Conservation (phyloP, 2,113 vertebrate genomes). For the Salvelinus alpinus region DNA sequence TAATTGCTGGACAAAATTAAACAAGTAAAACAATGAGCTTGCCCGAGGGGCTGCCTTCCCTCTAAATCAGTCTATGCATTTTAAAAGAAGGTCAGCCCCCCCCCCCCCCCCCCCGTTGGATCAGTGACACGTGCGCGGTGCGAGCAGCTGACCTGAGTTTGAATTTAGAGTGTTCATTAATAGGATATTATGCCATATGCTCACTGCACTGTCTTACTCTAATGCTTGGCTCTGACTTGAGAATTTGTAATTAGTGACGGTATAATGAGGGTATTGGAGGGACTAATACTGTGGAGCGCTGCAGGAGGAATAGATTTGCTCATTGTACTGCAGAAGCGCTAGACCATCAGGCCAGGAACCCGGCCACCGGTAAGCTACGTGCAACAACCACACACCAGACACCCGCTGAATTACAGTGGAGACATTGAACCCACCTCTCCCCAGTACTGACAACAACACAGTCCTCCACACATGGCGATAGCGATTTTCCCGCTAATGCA, state of each 20-base stretch:
- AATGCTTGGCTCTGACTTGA: slow-evolving; percentile 95
- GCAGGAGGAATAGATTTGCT: slow-evolving; percentile 77
- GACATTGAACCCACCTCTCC: not conserved
- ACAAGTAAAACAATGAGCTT: slow-evolving; percentile 77
- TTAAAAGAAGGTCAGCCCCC: slow-evolving; percentile 78
- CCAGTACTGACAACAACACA: not conserved
- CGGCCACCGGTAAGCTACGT: too few relatives aligned
- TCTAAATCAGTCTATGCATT: slow-evolving; percentile 79
- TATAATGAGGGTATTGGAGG: slow-evolving; percentile 96
- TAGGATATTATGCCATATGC: slow-evolving; percentile 99
- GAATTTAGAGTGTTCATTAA: slow-evolving; percentile 99
- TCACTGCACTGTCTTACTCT: slow-evolving; percentile 93
- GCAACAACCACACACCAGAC: not conserved
- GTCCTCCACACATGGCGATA: not conserved
- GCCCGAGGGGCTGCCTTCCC: slow-evolving; percentile 65
- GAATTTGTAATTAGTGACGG: slow-evolving; percentile 98
- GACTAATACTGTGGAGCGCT: slow-evolving; percentile 85
- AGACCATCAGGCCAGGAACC: too few relatives aligned
- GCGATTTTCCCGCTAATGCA: not conserved
- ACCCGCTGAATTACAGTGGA: not conserved
- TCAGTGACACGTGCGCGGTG: slow-evolving; percentile 89
- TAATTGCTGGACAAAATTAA: slow-evolving; percentile 77
- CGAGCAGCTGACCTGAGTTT: slow-evolving; percentile 98
- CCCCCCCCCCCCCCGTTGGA: slow-evolving; percentile 65
- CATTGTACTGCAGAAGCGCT: slow-evolving; percentile 62